Evolutionary conservation across 2,888 invertebrate species (phyloP).

Genomic region (Macrophya alboannulata): DNA sequence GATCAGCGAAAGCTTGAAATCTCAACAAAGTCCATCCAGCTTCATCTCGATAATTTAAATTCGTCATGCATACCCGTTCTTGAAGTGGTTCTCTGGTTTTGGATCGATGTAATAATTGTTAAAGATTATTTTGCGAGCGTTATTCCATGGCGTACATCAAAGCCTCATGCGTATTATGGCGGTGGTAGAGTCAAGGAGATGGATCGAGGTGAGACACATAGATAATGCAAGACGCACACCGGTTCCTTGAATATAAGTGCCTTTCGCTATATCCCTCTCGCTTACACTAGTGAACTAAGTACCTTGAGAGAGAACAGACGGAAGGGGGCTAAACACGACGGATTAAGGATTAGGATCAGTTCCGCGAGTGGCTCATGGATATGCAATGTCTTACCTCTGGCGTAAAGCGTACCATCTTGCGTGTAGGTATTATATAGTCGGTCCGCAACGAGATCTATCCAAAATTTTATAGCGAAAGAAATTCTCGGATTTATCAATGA

Average conservation of each 20-base stretch:
- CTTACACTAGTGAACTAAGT: conserved; percentile 68
- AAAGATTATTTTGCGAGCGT: not conserved
- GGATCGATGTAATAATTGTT: not conserved
- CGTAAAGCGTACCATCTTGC: conserved; percentile 48
- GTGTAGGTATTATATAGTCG: conserved; percentile 19
- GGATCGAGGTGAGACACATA: conserved; percentile 52
- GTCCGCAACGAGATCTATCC: conserved; percentile 31
- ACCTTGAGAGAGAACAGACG: conserved; percentile 77
- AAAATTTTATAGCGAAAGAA: not conserved
- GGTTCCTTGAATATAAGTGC: conserved; percentile 67
- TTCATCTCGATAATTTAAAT: not conserved
- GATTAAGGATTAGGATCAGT: conserved; percentile 79
- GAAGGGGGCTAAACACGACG: conserved; percentile 76
- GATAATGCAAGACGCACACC: conserved; percentile 45
- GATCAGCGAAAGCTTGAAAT: not conserved
- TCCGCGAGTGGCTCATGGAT: conserved; percentile 76
- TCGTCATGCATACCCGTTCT: not conserved
- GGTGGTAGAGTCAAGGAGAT: conserved; percentile 38
- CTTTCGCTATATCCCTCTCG: conserved; percentile 59
- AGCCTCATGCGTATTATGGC: not conserved
- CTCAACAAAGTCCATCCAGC: not conserved
- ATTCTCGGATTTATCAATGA: not conserved
- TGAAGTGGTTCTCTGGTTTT: not conserved
- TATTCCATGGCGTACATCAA: conserved; percentile 13
- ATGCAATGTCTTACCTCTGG: conserved; percentile 66